These are phyloP conservation scores for Pachyuromys duprasi DNA, from an alignment of 2,797 vertebrate genomes.

Conservation along the genomic window DNA sequence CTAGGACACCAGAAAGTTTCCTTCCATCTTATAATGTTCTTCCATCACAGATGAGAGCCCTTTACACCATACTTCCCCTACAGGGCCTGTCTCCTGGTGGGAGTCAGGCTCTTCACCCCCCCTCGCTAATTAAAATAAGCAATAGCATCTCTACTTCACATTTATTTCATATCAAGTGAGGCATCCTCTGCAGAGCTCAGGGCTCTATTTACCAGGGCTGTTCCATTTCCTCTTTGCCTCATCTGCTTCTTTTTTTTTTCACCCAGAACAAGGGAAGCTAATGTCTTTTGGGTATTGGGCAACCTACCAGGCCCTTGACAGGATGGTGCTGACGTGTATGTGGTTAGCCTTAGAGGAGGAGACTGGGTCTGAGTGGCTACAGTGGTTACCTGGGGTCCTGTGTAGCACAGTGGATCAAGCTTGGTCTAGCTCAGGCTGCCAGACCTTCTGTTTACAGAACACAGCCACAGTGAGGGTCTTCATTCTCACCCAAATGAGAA, in stretches of 20 bases:
- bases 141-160: not conserved
- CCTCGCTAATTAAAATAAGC: not conserved
- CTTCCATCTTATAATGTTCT: not conserved
- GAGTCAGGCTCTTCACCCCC: not conserved
- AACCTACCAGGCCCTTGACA: not conserved
- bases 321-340: not conserved
- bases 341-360: constrained; percentile 52
- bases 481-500: not conserved
- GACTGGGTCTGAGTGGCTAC: constrained; percentile 42
- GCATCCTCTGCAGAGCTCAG: not conserved
- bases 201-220: not conserved
- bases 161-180: not conserved
- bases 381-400: not conserved
- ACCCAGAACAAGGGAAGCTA: constrained; percentile 8
- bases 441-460: not conserved
- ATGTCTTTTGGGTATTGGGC: not conserved
- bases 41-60: not conserved
- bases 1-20: not conserved
- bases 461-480: not conserved
- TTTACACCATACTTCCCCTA: not conserved
- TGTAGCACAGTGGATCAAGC: not conserved
- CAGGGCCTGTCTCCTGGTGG: not conserved
- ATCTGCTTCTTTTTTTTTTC: not conserved
- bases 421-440: not conserved
- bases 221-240: not conserved